Evolutionary conservation across 1,140 invertebrate genomes (phyloP).

Genomic region (Odontomachus brunneus): DNA sequence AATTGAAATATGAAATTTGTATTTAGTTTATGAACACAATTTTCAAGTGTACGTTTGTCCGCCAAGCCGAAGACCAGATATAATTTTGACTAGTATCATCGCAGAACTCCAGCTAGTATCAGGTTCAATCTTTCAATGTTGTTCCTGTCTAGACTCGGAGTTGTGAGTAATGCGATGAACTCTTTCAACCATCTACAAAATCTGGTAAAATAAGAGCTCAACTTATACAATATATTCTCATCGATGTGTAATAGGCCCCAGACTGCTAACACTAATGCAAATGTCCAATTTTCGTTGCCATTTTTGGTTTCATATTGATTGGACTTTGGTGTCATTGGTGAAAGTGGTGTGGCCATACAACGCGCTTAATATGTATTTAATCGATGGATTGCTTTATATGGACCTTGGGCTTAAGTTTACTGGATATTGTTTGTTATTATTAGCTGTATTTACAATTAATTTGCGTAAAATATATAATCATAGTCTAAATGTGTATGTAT

Average conservation of each 20-base stretch:
- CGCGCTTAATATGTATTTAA: slow-evolving; percentile 70
- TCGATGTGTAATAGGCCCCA: slow-evolving; percentile 76
- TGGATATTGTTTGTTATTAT: slow-evolving; percentile 45
- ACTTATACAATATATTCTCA: slow-evolving; percentile 65
- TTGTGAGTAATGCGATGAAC: slow-evolving; percentile 63
- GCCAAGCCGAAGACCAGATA: slow-evolving; percentile 5
- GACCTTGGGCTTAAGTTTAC: slow-evolving; percentile 57
- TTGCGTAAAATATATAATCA: slow-evolving; percentile 23
- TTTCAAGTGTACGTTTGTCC: slow-evolving; percentile 20
- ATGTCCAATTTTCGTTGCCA: slow-evolving; percentile 82
- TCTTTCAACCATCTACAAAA: slow-evolving; percentile 57
- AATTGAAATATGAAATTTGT: not conserved
- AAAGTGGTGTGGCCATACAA: slow-evolving; percentile 81
- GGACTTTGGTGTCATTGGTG: slow-evolving; percentile 83
- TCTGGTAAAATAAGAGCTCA: slow-evolving; percentile 50
- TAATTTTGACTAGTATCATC: slow-evolving; percentile 38
- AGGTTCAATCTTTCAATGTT: slow-evolving; percentile 77
- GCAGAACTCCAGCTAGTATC: slow-evolving; percentile 69
- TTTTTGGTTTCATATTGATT: slow-evolving; percentile 80
- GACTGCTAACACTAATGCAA: slow-evolving; percentile 83
- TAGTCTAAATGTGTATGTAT: slow-evolving; percentile 14
- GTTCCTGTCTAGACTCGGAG: slow-evolving; percentile 74
- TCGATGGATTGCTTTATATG: slow-evolving; percentile 62
- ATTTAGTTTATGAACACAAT: not conserved
- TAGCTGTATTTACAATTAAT: slow-evolving; percentile 40